phyloP scores from a whole-genome alignment of 1,140 invertebrate species.

The Drosophila santomea region DNA sequence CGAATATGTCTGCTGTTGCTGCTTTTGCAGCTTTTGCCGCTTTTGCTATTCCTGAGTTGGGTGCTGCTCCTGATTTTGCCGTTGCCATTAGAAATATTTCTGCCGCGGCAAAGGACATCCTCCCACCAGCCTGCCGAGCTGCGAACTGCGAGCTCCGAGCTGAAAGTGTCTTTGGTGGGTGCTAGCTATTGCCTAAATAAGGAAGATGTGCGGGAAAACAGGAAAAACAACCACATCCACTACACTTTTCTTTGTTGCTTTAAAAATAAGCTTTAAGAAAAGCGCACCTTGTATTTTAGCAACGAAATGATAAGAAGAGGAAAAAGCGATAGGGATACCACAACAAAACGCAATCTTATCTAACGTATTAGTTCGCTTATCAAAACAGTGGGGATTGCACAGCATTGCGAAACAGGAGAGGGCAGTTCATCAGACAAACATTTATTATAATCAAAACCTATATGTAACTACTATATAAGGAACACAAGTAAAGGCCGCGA shows the following conservation, averaged over 20 bases:
- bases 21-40: background rate
- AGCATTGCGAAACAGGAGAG: background rate
- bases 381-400: background rate
- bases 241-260: too few relatives aligned
- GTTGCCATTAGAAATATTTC: slow-evolving; percentile 49
- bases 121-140: slow-evolving; percentile 12
- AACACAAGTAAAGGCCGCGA: background rate
- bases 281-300: background rate
- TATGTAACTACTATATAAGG: background rate
- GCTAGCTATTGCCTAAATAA: slow-evolving; percentile 7
- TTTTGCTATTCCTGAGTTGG: background rate
- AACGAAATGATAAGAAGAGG: background rate
- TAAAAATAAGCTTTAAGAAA: background rate
- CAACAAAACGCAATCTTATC: slow-evolving; percentile 14
- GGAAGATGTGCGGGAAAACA: background rate
- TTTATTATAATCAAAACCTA: slow-evolving; percentile 4
- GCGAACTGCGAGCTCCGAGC: slow-evolving; percentile 4
- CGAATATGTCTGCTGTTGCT: slow-evolving; percentile 51
- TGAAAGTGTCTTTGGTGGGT: slow-evolving; percentile 21
- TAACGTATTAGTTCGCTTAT: background rate
- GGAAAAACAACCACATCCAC: background rate
- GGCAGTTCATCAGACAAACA: background rate
- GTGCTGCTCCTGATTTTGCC: background rate
- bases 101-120: slow-evolving; percentile 28
- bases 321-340: slow-evolving; percentile 6